Evolutionary conservation across 2,113 vertebrate genomes (phyloP), one percentile per base, ranked within the genome.

Genomic region (Rynchops niger): DNA sequence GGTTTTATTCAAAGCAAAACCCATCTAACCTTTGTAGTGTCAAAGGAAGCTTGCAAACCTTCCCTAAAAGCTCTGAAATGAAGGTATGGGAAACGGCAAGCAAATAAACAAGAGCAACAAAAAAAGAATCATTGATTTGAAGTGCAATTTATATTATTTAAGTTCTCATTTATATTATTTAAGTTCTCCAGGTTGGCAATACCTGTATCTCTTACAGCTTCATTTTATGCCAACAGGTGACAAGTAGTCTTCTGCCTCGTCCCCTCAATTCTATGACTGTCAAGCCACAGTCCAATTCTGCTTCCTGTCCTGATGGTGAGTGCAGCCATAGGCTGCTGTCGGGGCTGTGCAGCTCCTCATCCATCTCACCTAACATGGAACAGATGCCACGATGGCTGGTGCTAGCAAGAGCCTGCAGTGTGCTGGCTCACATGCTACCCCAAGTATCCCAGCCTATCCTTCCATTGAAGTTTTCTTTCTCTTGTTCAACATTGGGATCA

Each of bases 321-420:
- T 21, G 22, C 6, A 76, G 27, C 40, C 52, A 34, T 9, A 49
- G 40, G 6, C 38, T 67, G 21, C 7, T 2, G 9, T 7, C 4
- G 32, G 38, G 17, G 22, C 47, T 74, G 30, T 53, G 50, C 47
- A 74, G 66, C 42, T 80, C 27, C n/a, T 58, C 52, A 15, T 23
- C 29, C 5, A 3, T 29, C 42, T 52, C n/a, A 32, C 9, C 11
- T 32, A 17, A 17, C 9, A 32, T 5, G n/a, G 40, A 40, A 59
- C 0, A 0, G 72, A 50, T 63, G 15, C 13, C 19, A 40, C 0
- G 0, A 43, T 3, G 29, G 10, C 30, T 71, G n/a, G 20, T 23
- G 25, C 10, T 49, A 49, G 32, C 8, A 27, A 72, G n/a, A 82
- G 26, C 18, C 32, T 77, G 40, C 53, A 69, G 0, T 23, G 63